Evolutionary conservation across 35 echinoderm and acorn worm genomes (phyloP).

Genomic region (Apostichopus parvimensis): DNA sequence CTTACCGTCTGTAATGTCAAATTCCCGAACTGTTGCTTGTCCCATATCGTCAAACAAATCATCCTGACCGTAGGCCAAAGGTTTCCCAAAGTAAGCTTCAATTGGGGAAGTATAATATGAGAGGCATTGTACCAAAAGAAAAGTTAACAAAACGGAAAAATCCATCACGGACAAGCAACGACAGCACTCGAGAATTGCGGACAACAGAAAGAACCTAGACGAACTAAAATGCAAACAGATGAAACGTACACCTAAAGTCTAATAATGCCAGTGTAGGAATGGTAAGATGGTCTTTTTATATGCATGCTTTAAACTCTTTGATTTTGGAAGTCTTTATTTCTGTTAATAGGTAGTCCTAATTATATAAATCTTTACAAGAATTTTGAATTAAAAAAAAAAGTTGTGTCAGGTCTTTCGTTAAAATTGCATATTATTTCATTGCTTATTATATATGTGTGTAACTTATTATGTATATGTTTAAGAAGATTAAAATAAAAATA

Average conservation of each 20-base stretch:
- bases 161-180: not conserved
- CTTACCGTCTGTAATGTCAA: constrained; percentile 59
- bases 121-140: not conserved
- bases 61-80: constrained; percentile 42
- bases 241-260: not conserved
- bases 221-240: not conserved
- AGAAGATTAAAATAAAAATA: too few relatives aligned
- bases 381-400: too few relatives aligned
- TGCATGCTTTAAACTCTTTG: not conserved
- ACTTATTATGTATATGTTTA: too few relatives aligned
- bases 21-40: constrained; percentile 51
- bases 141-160: not conserved
- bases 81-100: constrained; percentile 47
- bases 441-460: too few relatives aligned
- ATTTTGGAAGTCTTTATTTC: not conserved
- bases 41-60: constrained; percentile 66
- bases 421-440: too few relatives aligned
- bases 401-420: too few relatives aligned
- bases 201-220: not conserved
- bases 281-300: not conserved
- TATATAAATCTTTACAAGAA: too few relatives aligned
- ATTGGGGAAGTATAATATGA: not conserved
- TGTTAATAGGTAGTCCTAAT: too few relatives aligned
- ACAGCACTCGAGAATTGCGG: not conserved
- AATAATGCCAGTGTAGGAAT: not conserved